A percentile compares a stretch with the other conserved stretches of the same genome.
Conservation (phyloP, 2,113 vertebrate species). For the Apeltes quadracus region DNA sequence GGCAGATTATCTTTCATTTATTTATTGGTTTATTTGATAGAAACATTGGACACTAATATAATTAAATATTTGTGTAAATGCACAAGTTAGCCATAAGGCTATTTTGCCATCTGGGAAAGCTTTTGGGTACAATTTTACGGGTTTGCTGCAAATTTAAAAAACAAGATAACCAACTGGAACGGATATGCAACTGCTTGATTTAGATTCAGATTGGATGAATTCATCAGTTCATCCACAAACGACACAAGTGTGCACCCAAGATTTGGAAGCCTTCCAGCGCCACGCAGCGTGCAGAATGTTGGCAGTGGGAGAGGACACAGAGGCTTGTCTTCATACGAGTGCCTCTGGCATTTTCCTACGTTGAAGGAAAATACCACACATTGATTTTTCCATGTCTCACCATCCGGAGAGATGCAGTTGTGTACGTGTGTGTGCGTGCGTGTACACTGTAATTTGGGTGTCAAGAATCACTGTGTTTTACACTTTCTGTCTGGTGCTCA, state of each 20-base stretch:
- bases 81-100: no score
- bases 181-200: background rate
- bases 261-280: background rate
- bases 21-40: no score
- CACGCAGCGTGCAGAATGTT: background rate
- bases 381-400: constrained; percentile 8
- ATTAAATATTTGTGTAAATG: no score
- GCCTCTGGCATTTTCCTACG: constrained; percentile 15
- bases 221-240: background rate
- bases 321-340: background rate
- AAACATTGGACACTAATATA: no score
- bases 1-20: no score
- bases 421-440: background rate
- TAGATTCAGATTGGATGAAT: background rate
- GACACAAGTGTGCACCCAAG: background rate
- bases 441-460: constrained; percentile 40
- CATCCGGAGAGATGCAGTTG: constrained; percentile 1
- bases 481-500: constrained; percentile 11
- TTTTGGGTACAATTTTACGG: background rate
- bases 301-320: background rate
- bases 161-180: background rate
- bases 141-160: background rate
- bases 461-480: constrained; percentile 30
- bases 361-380: constrained; percentile 16
- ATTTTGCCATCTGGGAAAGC: background rate